A percentile compares a stretch with the other conserved stretches of the same genome.
phyloP scores from a whole-genome alignment of 1,140 invertebrate genomes.

The Diorhabda carinulata region DNA sequence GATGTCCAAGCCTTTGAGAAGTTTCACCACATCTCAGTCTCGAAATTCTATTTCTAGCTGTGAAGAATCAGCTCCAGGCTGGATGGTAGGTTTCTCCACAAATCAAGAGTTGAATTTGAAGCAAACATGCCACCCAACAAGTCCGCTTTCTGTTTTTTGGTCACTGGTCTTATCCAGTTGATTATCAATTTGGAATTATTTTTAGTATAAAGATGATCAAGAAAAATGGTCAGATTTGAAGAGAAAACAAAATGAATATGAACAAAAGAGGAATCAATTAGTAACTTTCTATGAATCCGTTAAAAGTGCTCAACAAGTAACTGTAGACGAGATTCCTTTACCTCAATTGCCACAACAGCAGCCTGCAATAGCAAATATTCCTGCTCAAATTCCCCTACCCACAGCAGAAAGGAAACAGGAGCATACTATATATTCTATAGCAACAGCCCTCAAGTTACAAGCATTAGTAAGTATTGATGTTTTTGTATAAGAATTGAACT shows the following conservation, averaged over 20 bases:
- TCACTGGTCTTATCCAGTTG: too few species aligned
- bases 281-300: slow-evolving; percentile 94
- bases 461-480: slow-evolving; percentile 30
- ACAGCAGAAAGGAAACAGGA: slow-evolving; percentile 45
- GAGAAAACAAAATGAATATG: slow-evolving; percentile 88
- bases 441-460: slow-evolving; percentile 45
- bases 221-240: slow-evolving; percentile 90
- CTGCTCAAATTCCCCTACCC: slow-evolving; percentile 76
- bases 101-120: too few species aligned
- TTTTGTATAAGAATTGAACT: neutral
- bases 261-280: slow-evolving; percentile 78
- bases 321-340: slow-evolving; percentile 95
- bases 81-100: too few species aligned
- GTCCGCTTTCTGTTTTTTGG: too few species aligned
- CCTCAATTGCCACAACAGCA: slow-evolving; percentile 58
- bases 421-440: slow-evolving; percentile 47
- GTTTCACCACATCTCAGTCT: too few species aligned
- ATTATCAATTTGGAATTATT: slow-evolving; percentile 4
- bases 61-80: too few species aligned
- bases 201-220: slow-evolving; percentile 91
- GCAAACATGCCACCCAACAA: too few species aligned
- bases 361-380: slow-evolving; percentile 48
- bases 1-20: too few species aligned
- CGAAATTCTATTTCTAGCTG: too few species aligned
- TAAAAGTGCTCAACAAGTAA: slow-evolving; percentile 88